Base-by-base conservation (phyloP, 2,888 invertebrate genomes). In the Netelia fuscicornis region DNA sequence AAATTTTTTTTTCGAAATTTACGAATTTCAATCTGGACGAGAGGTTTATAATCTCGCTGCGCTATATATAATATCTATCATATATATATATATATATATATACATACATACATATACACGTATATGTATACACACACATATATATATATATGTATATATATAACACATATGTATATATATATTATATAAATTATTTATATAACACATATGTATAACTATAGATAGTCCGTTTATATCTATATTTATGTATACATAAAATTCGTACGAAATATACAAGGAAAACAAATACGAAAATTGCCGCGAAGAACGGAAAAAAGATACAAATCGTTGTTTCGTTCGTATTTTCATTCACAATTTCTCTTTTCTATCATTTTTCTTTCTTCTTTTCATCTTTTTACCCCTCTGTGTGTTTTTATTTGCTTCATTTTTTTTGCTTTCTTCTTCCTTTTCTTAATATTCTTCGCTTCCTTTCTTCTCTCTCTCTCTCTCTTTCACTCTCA, bases 251-350 rank as follows among this genome's bases (percentile, higher is more conserved):
- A 88, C 86, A 88, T 87, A 88, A 84, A 76, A 83, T 86, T 71
- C 72, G 84, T 87, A 87, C 83, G 85, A 86, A 88, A 86, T 87
- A 87, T 88, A 88, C 87, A 87, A 81, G 84, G 83, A 75, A 56
- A 74, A 72, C 25, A 80, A 84, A 74, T 81, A 82, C 48, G 44
- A 52, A 76, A 85, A 83, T 80, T 72, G 68, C 76, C 78, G 70
- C 71, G 56, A 83, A 79, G 64, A 83, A 79, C 81, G 68, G 72
- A 77, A 88, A 90, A 91, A 89, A 87, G 81, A 68, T 91, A 93
- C 91, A 93, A 91, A 93, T 93, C 93, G 93, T 93, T 93, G 92
- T 92, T 91, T 89, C 84, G 89, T 62, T 93, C 93, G 93, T 93
- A 93, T 92, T 92, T 91, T 89, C 84, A 89, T 70, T 87, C 90